Evolutionary conservation across 2,888 invertebrate genomes (phyloP).

Genomic region (Slavum lentiscoides): DNA sequence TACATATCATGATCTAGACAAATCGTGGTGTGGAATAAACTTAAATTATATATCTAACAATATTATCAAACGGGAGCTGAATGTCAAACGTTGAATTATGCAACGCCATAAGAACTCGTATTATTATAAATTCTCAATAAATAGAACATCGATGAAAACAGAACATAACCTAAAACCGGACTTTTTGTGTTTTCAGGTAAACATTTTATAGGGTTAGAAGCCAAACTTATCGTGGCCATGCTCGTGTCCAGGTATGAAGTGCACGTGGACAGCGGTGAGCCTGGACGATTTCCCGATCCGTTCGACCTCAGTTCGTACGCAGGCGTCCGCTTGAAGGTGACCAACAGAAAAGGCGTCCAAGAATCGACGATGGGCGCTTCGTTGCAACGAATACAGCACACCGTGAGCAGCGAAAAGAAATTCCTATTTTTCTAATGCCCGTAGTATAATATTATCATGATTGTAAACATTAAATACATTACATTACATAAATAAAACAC

Average conservation of each 20-base stretch:
- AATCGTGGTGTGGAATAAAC: too few relatives aligned
- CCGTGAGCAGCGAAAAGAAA: not conserved
- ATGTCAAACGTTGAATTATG: too few relatives aligned
- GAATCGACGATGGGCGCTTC: not conserved
- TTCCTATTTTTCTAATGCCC: conserved; percentile 17
- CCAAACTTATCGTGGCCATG: conserved; percentile 27
- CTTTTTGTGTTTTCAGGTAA: conserved; percentile 13
- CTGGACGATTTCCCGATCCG: not conserved
- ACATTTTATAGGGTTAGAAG: conserved; percentile 27
- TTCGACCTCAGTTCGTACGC: conserved; percentile 3
- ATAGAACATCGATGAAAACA: too few relatives aligned
- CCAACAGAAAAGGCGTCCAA: not conserved
- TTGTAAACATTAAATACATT: too few relatives aligned
- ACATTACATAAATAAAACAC: too few relatives aligned
- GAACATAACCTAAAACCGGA: too few relatives aligned
- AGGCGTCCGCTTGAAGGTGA: not conserved
- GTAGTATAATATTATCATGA: too few relatives aligned
- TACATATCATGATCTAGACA: too few relatives aligned
- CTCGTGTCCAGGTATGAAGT: conserved; percentile 23
- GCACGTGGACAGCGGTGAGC: not conserved
- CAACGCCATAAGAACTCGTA: too few relatives aligned
- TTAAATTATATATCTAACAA: too few relatives aligned
- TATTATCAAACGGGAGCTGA: too few relatives aligned
- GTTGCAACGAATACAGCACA: not conserved
- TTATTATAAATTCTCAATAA: too few relatives aligned